Evolutionary conservation across 2,113 vertebrate genomes (phyloP).

Genomic region (Archilochus colubris): DNA sequence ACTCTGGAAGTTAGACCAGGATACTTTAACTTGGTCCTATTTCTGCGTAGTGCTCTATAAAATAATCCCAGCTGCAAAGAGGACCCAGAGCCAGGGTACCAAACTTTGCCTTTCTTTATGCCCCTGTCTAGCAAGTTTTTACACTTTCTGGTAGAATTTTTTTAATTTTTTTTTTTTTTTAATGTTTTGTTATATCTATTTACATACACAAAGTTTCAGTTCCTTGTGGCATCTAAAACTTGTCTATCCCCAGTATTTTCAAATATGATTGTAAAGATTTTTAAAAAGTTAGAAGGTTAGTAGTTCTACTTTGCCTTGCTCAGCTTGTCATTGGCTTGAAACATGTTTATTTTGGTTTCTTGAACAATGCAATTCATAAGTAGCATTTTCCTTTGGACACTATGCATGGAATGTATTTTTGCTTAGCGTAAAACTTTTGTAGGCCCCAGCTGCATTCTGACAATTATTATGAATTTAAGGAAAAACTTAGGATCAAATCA

Average conservation of each 20-base stretch:
- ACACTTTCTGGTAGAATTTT: neutral
- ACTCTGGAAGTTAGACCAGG: neutral
- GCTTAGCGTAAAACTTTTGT: neutral
- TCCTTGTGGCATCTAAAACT: neutral
- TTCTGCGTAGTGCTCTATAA: neutral
- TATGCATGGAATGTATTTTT: neutral
- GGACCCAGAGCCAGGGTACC: neutral
- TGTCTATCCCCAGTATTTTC: neutral
- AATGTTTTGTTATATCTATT: neutral
- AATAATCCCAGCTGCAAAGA: neutral
- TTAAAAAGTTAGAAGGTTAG: neutral
- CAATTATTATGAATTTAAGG: neutral
- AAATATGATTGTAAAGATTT: constrained; percentile 1
- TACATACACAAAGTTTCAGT: neutral
- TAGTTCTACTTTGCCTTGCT: constrained; percentile 15
- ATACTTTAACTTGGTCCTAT: neutral
- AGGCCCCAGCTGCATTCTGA: neutral
- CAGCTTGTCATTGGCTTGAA: neutral
- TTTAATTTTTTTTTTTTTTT: too few species aligned
- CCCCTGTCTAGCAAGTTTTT: neutral
- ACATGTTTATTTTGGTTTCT: neutral
- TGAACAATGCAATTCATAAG: neutral
- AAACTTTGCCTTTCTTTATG: neutral
- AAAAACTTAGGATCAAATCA: neutral
- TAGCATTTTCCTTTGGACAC: neutral